phyloP scores from a whole-genome alignment of 2,888 invertebrate species.

The Papilio elwesi region DNA sequence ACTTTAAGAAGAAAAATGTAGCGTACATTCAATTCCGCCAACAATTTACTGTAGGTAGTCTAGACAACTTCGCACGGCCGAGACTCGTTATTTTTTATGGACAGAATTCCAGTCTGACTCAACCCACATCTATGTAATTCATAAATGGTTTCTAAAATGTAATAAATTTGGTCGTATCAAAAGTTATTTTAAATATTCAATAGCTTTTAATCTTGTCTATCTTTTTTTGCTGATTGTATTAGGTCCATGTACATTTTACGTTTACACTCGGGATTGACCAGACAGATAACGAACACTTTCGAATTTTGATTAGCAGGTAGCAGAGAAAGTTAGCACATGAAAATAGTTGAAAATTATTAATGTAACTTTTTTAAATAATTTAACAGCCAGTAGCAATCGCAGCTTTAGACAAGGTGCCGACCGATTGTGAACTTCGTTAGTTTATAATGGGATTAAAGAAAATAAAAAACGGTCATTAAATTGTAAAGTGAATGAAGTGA shows the following conservation, averaged over 20 bases:
- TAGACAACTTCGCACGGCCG: slow-evolving; percentile 5
- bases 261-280: no score
- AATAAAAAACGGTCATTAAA: no score
- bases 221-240: not conserved
- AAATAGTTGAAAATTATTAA: no score
- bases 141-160: not conserved
- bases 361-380: no score
- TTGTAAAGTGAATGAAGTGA: no score
- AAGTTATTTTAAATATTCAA: not conserved
- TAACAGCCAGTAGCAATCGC: no score
- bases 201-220: not conserved
- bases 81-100: slow-evolving; percentile 11
- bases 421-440: no score
- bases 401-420: no score
- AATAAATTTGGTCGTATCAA: not conserved
- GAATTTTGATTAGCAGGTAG: no score
- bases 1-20: not conserved
- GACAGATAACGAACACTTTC: no score
- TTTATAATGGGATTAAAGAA: no score
- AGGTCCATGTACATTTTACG: not conserved
- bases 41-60: slow-evolving; percentile 4
- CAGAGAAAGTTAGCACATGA: no score
- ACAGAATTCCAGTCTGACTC: not conserved
- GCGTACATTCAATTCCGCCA: not conserved
- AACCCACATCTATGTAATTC: not conserved